phyloP scores from a whole-genome alignment of 2,888 invertebrate genomes.

The Resseliella maxima region DNA sequence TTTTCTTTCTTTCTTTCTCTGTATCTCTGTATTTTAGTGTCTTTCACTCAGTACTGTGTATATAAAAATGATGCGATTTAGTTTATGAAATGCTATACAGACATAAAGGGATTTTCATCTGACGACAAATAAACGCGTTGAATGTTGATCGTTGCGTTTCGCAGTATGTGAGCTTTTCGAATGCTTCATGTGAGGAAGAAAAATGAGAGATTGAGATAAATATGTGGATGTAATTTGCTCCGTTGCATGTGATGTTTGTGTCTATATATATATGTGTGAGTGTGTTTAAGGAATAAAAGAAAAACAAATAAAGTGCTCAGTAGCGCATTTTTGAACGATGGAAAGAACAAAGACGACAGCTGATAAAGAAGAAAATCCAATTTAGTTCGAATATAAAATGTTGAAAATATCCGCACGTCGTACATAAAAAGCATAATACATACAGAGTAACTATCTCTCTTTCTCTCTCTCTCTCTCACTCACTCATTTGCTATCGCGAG shows the following conservation, averaged over 20 bases:
- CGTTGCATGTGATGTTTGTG: background rate
- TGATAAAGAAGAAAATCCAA: conserved; percentile 56
- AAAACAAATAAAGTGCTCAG: conserved; percentile 36
- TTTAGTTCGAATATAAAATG: conserved; percentile 56
- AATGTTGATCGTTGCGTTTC: background rate
- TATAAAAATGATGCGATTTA: background rate
- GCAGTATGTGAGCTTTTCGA: conserved; percentile 5
- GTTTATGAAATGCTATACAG: conserved; percentile 27
- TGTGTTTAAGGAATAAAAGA: background rate
- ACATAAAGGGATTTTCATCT: conserved; percentile 40
- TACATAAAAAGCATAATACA: background rate
- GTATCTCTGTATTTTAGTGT: too few species aligned
- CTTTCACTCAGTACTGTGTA: background rate
- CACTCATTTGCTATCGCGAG: background rate
- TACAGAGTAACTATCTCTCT: background rate
- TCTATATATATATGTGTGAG: too few species aligned
- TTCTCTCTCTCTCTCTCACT: background rate
- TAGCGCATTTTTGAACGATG: conserved; percentile 29
- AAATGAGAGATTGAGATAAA: conserved; percentile 38
- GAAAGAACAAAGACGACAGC: conserved; percentile 33
- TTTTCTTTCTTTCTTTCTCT: too few species aligned
- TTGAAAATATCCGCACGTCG: conserved; percentile 52
- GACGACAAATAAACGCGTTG: conserved; percentile 24
- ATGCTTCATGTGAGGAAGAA: background rate
- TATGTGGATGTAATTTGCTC: conserved; percentile 41